These are phyloP conservation scores for Drosophila ustulata DNA, from an alignment of 2,888 invertebrate genomes.

Conservation along the genomic window DNA sequence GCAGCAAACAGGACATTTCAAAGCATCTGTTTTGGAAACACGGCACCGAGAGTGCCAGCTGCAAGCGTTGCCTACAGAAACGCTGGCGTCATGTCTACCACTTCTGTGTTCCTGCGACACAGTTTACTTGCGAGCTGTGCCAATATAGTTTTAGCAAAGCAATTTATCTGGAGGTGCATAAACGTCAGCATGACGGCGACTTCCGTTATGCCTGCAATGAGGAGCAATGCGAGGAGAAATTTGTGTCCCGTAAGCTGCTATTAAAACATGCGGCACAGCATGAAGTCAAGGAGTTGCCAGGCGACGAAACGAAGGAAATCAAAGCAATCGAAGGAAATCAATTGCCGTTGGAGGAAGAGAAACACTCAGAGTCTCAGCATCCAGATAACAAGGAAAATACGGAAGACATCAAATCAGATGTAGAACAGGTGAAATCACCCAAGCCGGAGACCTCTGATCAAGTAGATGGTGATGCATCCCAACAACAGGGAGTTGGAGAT, in stretches of 20 bases:
- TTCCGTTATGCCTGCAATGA: conserved; percentile 90
- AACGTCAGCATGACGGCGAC: conserved; percentile 90
- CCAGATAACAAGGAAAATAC: conserved; percentile 6
- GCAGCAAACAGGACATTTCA: conserved; percentile 94
- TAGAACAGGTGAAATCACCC: not conserved
- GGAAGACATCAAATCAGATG: conserved; percentile 10
- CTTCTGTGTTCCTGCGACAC: conserved; percentile 92
- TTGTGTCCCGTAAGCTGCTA: conserved; percentile 92
- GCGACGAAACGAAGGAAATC: conserved; percentile 9
- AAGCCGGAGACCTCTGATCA: conserved; percentile 11
- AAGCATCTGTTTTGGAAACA: conserved; percentile 97
- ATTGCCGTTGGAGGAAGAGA: conserved; percentile 17
- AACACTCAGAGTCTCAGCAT: conserved; percentile 23
- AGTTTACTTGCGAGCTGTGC: conserved; percentile 93
- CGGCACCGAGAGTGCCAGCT: conserved; percentile 94
- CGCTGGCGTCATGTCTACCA: conserved; percentile 97
- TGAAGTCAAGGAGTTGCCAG: conserved; percentile 46
- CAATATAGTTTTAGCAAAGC: conserved; percentile 90
- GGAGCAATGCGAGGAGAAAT: conserved; percentile 90
- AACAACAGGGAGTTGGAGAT: not conserved
- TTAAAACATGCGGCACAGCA: conserved; percentile 90
- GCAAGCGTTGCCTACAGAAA: conserved; percentile 94
- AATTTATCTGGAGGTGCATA: conserved; percentile 93
- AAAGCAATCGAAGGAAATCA: conserved; percentile 14
- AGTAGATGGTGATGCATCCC: conserved; percentile 2